Evolutionary conservation across 2,888 invertebrate genomes (phyloP), one percentile per base, ranked within the genome.

Genomic region (Nemoura dubitans): DNA sequence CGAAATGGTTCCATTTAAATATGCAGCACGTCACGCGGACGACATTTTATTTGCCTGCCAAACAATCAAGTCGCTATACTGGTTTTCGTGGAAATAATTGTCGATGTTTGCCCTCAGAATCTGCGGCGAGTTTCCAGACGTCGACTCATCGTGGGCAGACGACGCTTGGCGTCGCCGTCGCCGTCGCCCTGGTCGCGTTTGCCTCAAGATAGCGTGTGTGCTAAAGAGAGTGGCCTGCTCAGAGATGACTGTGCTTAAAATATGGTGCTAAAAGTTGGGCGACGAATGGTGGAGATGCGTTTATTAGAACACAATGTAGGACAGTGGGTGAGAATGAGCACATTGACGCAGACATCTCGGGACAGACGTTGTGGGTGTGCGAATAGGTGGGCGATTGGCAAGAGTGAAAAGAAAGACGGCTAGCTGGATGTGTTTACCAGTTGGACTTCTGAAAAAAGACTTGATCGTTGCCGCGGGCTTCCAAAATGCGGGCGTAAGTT

Each of bases 131-230:
- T 59, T 10, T 10, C 21, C 16, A 59, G 59, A 10, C 6, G 59
- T 10, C 36, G 36, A 36, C 10, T 36, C 59, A 59, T 59, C 59
- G 21, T 21, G 59, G 14, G 16, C 59, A 21, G 59, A 1, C 59
- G 59, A 59, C 10, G 59, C 28, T 81, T 0, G 28, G 25, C n/a
- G 81, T 30, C n/a, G 7, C 30, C 28, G 81, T 30, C 30, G 30
- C 28, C 36, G 36, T n/a, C 28, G 28, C 3, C 10, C 81, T 81
- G 21, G 16, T 6, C n/a, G 81, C 30, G 7, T 81, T 29, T n/a
- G 28, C 26, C 81, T 28, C 81, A 29, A 81, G 81, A 81, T 81
- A 81, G 81, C 81, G 30, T 81, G 81, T 78, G 28, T 3, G 10
- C 10, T 21, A 78, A 21, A 21, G 78, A 26, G 16, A 78, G 78